Evolutionary conservation across 2,113 vertebrate genomes (phyloP).

Genomic region (Galbula dea): DNA sequence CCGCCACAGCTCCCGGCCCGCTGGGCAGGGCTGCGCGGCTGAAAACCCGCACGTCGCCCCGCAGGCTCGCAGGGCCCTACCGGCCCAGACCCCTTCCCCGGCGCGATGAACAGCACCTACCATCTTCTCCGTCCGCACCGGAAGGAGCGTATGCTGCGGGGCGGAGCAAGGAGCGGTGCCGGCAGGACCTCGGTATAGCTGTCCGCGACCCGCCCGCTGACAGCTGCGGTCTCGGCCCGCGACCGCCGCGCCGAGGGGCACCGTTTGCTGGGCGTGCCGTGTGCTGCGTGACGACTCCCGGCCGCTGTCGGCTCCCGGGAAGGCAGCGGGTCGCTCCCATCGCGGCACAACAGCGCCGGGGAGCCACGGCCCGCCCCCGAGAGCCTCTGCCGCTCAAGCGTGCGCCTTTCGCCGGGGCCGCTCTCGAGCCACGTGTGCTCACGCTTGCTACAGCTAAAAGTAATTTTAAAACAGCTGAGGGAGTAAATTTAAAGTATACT

Average conservation of each 20-base stretch:
- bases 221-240: no score
- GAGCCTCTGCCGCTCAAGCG: no score
- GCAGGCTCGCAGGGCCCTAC: background rate
- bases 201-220: background rate
- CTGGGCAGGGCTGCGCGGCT: background rate
- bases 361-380: background rate
- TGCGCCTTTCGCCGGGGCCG: background rate
- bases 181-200: rapidly evolving
- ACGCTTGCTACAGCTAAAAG: rapidly evolving
- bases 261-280: no score
- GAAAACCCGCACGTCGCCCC: no score
- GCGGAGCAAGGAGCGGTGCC: background rate
- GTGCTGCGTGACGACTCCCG: no score
- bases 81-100: background rate
- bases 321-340: background rate
- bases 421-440: background rate
- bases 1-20: background rate
- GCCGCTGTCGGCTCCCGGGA: background rate
- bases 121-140: background rate
- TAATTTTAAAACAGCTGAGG: rapidly evolving
- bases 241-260: no score
- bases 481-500: rapidly evolving
- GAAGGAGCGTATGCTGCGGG: background rate
- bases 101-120: background rate
- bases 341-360: background rate